Percentiles rank a stretch among this genome's conserved stretches.
Conservation (phyloP, 2,797 vertebrate genomes). For the Dermochelys coriacea region DNA sequence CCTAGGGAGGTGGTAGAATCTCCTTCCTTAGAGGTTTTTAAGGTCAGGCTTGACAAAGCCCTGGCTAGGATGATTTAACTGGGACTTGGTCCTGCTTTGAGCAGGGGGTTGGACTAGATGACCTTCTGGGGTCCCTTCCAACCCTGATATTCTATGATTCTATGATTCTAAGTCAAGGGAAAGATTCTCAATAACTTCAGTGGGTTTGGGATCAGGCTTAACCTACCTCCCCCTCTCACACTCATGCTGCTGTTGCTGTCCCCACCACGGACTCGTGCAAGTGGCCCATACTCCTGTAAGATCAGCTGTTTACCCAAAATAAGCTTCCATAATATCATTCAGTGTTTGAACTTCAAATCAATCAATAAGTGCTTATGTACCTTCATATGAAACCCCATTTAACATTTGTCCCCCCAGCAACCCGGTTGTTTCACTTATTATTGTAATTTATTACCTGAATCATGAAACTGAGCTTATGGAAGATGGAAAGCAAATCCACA, state of each 20-base stretch:
- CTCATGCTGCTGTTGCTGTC: neutral
- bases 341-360: neutral
- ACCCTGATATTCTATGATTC: no score
- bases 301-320: neutral
- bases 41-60: no score
- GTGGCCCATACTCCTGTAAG: neutral
- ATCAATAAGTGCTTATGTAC: neutral
- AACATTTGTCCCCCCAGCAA: neutral
- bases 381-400: neutral
- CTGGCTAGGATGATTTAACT: no score
- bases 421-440: neutral
- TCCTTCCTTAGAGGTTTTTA: no score
- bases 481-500: neutral
- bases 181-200: conserved; percentile 26
- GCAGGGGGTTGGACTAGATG: no score
- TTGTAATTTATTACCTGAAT: neutral
- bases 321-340: neutral
- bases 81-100: no score
- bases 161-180: conserved; percentile 23
- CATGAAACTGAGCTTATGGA: neutral
- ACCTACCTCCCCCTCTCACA: neutral
- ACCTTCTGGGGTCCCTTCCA: no score
- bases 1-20: no score
- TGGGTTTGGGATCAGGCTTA: conserved; percentile 16
- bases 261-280: neutral